These are phyloP conservation scores for Aphelenchoides avenae DNA, from an alignment of 1,140 invertebrate genomes.

Conservation along the genomic window DNA sequence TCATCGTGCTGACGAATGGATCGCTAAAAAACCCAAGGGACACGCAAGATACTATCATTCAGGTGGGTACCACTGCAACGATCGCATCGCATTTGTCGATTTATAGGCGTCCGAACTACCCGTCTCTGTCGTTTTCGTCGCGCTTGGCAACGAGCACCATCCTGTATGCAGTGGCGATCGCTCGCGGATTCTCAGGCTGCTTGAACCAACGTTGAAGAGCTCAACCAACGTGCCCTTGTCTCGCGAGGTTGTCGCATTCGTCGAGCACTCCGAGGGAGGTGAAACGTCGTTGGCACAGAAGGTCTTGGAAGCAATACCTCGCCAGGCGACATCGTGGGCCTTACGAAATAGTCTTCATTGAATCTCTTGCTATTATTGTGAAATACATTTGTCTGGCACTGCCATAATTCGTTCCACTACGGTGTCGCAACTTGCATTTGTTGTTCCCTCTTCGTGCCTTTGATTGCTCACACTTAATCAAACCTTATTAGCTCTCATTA, in stretches of 20 bases:
- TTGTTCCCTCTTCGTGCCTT: too few relatives aligned
- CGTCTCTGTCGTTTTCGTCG: conserved; percentile 41
- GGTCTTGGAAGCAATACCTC: conserved; percentile 6
- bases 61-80: neutral
- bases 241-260: conserved; percentile 23
- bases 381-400: too few relatives aligned
- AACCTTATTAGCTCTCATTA: too few relatives aligned
- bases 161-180: conserved; percentile 19
- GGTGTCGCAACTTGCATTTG: too few relatives aligned
- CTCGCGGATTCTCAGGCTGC: neutral
- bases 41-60: conserved; percentile 40
- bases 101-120: conserved; percentile 37
- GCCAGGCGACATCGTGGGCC: conserved; percentile 8
- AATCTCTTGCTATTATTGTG: too few relatives aligned
- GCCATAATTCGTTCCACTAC: too few relatives aligned
- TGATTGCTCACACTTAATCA: too few relatives aligned
- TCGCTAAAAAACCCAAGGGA: conserved; percentile 28
- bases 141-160: conserved; percentile 32
- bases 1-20: conserved; percentile 45
- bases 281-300: conserved; percentile 13
- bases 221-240: conserved; percentile 50
- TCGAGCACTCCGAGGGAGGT: conserved; percentile 8
- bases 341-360: conserved; percentile 6
- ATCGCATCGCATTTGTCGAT: conserved; percentile 5
- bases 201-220: conserved; percentile 42